Evolutionary conservation across 2,888 invertebrate genomes (phyloP).

Genomic region (Patella caerulea): DNA sequence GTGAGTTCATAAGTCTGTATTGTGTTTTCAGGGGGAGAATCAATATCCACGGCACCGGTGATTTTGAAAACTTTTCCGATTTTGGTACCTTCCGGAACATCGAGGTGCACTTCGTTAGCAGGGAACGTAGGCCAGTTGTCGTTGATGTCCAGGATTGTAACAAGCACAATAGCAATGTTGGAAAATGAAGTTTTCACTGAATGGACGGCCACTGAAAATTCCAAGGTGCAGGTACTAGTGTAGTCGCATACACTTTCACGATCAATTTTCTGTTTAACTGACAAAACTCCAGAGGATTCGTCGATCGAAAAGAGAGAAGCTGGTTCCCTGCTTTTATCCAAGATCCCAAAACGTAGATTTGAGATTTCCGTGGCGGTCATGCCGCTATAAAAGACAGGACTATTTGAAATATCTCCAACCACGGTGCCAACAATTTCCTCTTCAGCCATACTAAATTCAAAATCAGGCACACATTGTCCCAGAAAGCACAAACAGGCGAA

Average conservation of each 20-base stretch:
- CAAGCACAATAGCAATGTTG: slow-evolving; percentile 49
- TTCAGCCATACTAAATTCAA: slow-evolving; percentile 42
- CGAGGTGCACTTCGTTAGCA: slow-evolving; percentile 36
- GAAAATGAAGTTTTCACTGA: slow-evolving; percentile 47
- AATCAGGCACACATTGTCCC: slow-evolving; percentile 19
- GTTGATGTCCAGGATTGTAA: slow-evolving; percentile 54
- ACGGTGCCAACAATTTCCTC: slow-evolving; percentile 37
- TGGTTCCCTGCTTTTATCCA: slow-evolving; percentile 43
- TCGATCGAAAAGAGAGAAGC: slow-evolving; percentile 51
- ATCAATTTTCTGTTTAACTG: slow-evolving; percentile 41
- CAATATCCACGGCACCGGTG: slow-evolving; percentile 52
- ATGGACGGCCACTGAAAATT: slow-evolving; percentile 53
- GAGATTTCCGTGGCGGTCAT: slow-evolving; percentile 43
- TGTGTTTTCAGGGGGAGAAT: slow-evolving; percentile 50
- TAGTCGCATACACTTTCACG: slow-evolving; percentile 47
- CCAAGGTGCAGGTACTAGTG: slow-evolving; percentile 36
- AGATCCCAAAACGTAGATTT: slow-evolving; percentile 51
- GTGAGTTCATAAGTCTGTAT: slow-evolving; percentile 54
- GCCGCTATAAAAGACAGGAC: slow-evolving; percentile 42
- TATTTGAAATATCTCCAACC: slow-evolving; percentile 50
- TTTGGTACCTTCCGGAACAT: slow-evolving; percentile 39
- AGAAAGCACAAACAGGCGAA: background rate
- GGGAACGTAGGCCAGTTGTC: slow-evolving; percentile 57
- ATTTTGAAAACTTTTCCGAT: slow-evolving; percentile 37
- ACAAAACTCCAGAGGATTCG: slow-evolving; percentile 43